phyloP scores from a whole-genome alignment of 2,888 invertebrate genomes.

The Nipponacmea schrenckii region DNA sequence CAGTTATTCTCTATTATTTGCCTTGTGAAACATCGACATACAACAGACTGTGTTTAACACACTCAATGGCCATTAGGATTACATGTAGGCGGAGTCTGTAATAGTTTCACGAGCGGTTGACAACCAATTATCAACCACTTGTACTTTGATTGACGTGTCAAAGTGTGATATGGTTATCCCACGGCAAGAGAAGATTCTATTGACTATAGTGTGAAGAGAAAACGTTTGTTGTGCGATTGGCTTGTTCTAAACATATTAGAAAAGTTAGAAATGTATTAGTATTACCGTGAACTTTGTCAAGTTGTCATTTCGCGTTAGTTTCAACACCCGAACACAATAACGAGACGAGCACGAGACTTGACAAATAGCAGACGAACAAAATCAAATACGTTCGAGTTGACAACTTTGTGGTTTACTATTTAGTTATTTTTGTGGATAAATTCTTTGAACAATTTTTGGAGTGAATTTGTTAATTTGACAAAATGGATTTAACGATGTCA shows the following conservation, averaged over 20 bases:
- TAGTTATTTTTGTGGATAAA: background rate
- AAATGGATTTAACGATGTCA: background rate
- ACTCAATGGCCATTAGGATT: background rate
- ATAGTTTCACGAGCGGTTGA: background rate
- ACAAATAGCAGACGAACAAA: background rate
- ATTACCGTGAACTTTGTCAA: background rate
- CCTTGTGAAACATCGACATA: background rate
- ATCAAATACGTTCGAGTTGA: slow-evolving; percentile 1
- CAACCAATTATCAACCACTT: background rate
- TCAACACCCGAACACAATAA: slow-evolving; percentile 8
- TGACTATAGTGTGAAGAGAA: background rate
- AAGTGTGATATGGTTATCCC: background rate
- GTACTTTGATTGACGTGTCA: background rate
- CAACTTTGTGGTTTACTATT: background rate
- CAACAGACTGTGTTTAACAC: slow-evolving; percentile 4
- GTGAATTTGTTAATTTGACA: background rate
- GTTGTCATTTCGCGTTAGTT: background rate
- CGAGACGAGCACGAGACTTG: background rate
- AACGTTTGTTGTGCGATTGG: slow-evolving; percentile 2
- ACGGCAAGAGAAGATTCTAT: background rate
- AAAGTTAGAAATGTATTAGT: slow-evolving; percentile 2
- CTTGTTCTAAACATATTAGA: background rate
- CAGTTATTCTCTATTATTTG: slow-evolving; percentile 6
- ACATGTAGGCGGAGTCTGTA: background rate
- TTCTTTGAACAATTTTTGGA: background rate